Percentiles rank a stretch among this genome's conserved stretches.
These are phyloP conservation scores for Daphoenositta chrysoptera DNA, from an alignment of 2,113 vertebrate genomes.

Conservation along the genomic window DNA sequence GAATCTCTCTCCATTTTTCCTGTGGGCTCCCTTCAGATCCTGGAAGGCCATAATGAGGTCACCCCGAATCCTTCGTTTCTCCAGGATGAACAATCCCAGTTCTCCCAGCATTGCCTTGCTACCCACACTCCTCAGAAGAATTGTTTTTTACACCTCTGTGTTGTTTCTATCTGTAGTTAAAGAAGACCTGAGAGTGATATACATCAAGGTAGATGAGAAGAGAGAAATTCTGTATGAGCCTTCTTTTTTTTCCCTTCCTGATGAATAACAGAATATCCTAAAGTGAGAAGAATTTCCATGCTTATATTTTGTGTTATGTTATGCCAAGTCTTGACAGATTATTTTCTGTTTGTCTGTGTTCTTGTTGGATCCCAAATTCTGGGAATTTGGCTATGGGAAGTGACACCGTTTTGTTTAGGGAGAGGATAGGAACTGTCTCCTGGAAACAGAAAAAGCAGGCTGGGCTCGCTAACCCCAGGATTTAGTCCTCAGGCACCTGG, in stretches of 20 bases:
- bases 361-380: not conserved
- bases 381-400: not conserved
- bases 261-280: not conserved
- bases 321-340: not conserved
- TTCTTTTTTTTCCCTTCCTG: not conserved
- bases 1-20: not conserved
- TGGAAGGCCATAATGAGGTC: not conserved
- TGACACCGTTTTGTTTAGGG: not conserved
- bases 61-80: not conserved
- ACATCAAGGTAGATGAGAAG: not conserved
- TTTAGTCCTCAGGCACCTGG: not conserved
- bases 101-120: not conserved
- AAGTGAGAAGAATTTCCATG: not conserved
- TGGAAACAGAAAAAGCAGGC: not conserved
- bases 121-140: not conserved
- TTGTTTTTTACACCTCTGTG: not conserved
- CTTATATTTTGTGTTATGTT: not conserved
- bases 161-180: not conserved
- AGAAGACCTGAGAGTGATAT: not conserved
- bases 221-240: not conserved
- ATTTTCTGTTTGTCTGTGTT: not conserved
- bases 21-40: accelerated
- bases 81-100: not conserved
- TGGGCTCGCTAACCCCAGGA: not conserved
- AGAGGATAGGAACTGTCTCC: not conserved